phyloP scores from a whole-genome alignment of 1,140 invertebrate genomes.

The Dinoponera quadriceps region DNA sequence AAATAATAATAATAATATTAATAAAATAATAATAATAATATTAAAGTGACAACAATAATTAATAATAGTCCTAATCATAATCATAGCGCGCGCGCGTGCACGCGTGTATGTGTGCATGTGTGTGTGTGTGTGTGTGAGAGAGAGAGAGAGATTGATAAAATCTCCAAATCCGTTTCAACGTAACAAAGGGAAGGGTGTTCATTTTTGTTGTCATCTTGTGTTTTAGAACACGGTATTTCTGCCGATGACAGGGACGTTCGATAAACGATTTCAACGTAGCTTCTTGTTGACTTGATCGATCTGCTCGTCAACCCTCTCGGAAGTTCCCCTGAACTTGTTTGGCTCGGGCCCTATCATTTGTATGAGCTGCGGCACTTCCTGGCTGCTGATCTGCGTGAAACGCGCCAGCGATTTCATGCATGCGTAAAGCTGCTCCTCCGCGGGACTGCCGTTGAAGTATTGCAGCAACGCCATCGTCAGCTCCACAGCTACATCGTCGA shows the following conservation, averaged over 20 bases:
- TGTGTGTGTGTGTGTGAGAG: no score
- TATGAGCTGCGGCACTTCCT: conserved; percentile 94
- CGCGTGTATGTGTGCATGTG: no score
- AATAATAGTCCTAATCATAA: conserved; percentile 65
- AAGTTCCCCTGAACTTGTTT: conserved; percentile 92
- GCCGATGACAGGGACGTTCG: not conserved
- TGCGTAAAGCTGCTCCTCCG: conserved; percentile 92
- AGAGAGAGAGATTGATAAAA: conserved; percentile 40
- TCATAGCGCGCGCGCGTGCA: conserved; percentile 29
- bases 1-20: conserved; percentile 53
- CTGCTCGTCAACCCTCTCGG: conserved; percentile 92
- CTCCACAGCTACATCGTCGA: conserved; percentile 97
- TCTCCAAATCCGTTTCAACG: conserved; percentile 53
- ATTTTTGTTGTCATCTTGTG: not conserved
- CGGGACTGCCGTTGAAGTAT: conserved; percentile 92
- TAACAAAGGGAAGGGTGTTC: conserved; percentile 44
- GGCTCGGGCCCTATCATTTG: conserved; percentile 97
- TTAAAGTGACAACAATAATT: conserved; percentile 51
- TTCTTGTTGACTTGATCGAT: conserved; percentile 91
- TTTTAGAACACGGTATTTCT: conserved; percentile 52
- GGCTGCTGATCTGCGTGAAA: conserved; percentile 92
- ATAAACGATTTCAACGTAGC: conserved; percentile 82
- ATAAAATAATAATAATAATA: conserved; percentile 57
- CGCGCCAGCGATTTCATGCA: conserved; percentile 92
- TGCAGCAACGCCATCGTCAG: conserved; percentile 96